Evolutionary conservation across 2,888 invertebrate species (phyloP).

Genomic region (Blera fallax): DNA sequence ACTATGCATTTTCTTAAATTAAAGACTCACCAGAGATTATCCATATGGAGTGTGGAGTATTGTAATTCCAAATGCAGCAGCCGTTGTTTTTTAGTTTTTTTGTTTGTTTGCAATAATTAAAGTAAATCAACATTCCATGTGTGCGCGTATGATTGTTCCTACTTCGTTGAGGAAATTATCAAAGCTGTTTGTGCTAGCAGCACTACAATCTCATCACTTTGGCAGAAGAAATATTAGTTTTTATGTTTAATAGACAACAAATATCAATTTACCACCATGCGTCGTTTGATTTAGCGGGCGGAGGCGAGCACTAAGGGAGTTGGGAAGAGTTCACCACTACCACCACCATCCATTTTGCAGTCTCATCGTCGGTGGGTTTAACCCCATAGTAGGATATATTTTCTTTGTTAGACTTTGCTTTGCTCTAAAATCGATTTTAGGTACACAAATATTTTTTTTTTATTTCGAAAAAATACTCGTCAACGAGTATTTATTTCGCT

Average conservation of each 20-base stretch:
- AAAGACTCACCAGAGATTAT: constrained; percentile 57
- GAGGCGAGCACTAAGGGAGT: constrained; percentile 22
- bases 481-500: constrained; percentile 56
- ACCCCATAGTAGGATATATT: constrained; percentile 15
- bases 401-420: constrained; percentile 48
- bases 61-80: constrained; percentile 19
- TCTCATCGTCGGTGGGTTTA: constrained; percentile 16
- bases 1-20: neutral
- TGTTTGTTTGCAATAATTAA: constrained; percentile 10
- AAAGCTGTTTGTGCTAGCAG: constrained; percentile 32
- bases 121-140: constrained; percentile 64
- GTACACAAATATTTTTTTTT: constrained; percentile 69
- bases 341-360: constrained; percentile 47
- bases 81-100: constrained; percentile 32
- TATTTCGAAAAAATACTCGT: constrained; percentile 71
- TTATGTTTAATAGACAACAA: constrained; percentile 62
- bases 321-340: constrained; percentile 33
- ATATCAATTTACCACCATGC: constrained; percentile 78
- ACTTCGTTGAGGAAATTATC: constrained; percentile 20
- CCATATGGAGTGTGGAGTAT: constrained; percentile 29
- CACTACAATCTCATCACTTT: constrained; percentile 67
- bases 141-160: constrained; percentile 23
- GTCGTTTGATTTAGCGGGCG: constrained; percentile 20
- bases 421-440: constrained; percentile 73
- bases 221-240: constrained; percentile 69